Percentiles rank a stretch among this genome's conserved stretches.
phyloP scores from a whole-genome alignment of 2,888 invertebrate species.

The Perithous albicinctus region DNA sequence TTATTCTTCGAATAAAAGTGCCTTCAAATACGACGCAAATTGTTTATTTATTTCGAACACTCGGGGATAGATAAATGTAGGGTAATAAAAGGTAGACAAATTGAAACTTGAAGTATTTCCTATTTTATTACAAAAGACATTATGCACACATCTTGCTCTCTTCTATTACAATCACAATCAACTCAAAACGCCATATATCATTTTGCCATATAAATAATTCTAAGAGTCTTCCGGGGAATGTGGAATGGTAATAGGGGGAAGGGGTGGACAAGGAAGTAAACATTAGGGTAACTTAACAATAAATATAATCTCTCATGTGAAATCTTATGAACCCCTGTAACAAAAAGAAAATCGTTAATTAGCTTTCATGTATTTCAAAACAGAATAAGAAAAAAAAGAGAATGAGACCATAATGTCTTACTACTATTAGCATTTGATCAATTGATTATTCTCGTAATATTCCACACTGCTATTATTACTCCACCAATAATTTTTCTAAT shows the following conservation, averaged over 20 bases:
- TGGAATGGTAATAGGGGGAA: slow-evolving; percentile 41
- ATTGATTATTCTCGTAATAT: not conserved
- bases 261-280: slow-evolving; percentile 68
- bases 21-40: slow-evolving; percentile 75
- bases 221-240: slow-evolving; percentile 46
- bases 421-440: not conserved
- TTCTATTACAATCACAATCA: slow-evolving; percentile 72
- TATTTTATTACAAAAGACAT: slow-evolving; percentile 75
- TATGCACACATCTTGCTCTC: slow-evolving; percentile 72
- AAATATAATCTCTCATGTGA: slow-evolving; percentile 68
- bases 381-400: no score
- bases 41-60: not conserved
- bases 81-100: slow-evolving; percentile 17
- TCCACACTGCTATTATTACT: not conserved
- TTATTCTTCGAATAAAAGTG: slow-evolving; percentile 81
- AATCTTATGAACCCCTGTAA: slow-evolving; percentile 81
- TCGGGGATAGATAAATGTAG: not conserved
- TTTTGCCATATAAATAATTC: slow-evolving; percentile 78
- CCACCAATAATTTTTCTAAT: not conserved
- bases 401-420: not conserved
- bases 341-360: slow-evolving; percentile 46
- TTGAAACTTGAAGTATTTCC: slow-evolving; percentile 58
- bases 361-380: not conserved
- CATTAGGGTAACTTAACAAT: slow-evolving; percentile 72
- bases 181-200: slow-evolving; percentile 73